Base-by-base conservation (phyloP, 2,797 vertebrate genomes). In the Gadopsis bispinosus region DNA sequence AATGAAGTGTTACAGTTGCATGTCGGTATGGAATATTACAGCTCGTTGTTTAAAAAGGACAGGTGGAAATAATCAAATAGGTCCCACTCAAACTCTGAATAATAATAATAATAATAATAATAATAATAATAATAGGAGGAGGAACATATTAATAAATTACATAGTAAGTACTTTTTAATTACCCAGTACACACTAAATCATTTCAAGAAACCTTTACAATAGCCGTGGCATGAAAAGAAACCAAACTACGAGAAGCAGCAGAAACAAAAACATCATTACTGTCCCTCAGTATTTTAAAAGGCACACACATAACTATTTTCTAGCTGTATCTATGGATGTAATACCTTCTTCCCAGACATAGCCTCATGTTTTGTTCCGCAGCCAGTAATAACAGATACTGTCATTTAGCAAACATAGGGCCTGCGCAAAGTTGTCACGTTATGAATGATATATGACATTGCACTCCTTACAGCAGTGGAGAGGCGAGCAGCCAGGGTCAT, bases 401-500 rank as follows among this genome's bases (percentile, higher is more conserved):
- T 14, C 31, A 31, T 59, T 50, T 1, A 19, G 39, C 26, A 29
- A 43, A 19, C 22, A 73, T 1, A 14, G 3, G 13, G 7, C 7
- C 33, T 50, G 14, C 35, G 17, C 26, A 31, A 58, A 19, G 13
- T 12, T 48, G 31, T 39, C 1, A 29, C 4, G 35, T 37, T 58
- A 3, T 45, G 17, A 45, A 50, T 45, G 4, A n/a, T 41, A 66
- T 37, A 0, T 17, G 4, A 67, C 7, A 17, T 0, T 31, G 48
- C 2, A n/a, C 0, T 39, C 93, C 97, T 96, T 94, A 99, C 98
- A 73, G 98, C 97, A 9, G 98, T 99, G 68, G 97, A 99, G 72
- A 99, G 97, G 39, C 98, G 96, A 54, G 97, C 97, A 0, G 98
- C 98, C 89, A 99, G 92, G 0, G 98, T 99, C 98, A 99, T 99